Base-by-base conservation (phyloP, 2,113 vertebrate species). In the Telmatochromis sp. region DNA sequence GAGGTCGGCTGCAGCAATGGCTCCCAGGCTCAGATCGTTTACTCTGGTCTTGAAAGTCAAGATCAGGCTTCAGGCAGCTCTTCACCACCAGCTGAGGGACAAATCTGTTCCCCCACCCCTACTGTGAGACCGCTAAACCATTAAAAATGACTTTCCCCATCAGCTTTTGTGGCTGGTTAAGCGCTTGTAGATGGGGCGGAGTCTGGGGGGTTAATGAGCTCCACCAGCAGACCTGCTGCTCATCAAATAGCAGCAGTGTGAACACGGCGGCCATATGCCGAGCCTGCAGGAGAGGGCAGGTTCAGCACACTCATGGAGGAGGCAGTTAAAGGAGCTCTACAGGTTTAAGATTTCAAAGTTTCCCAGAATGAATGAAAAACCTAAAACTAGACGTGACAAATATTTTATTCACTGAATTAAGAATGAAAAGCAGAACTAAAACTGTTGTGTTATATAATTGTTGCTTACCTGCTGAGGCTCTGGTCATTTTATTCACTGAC, bases 61-160 rank as follows among this genome's bases (percentile, higher is more conserved):
- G 70, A 2, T 75, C 40, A 28, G 14, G 5, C 8, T 3, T 8
- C 37, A 3, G 54, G 28, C 68, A 45, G 49, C 26, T 31, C 7
- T 6, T 31, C 82, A 4, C 35, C 82, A 55, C 87, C 87, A 83
- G 79, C 89, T 2, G 89, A 85, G 86, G 14, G 60, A 26, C 6
- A 84, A 81, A 85, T 73, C 89, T 87, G 80, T 82, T 28, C 31
- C 33, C 28, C 40, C n/a, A 13, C 26, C 28, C 37, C 81, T 23
- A 5, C 82, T 11, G 86, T 81, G 54, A 19, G 42, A 65, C 42
- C 3, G 7, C 57, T 21, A 12, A 15, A 28, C 70, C 86, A 81
- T 83, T 90, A 85, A 49, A 85, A 58, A 3, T 87, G 87, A 90
- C 87, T 92, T 87, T 84, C 53, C 87, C 68, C 45, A 80, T 82